Conservation (phyloP, 2,797 vertebrate genomes). For the Fringilla coelebs region DNA sequence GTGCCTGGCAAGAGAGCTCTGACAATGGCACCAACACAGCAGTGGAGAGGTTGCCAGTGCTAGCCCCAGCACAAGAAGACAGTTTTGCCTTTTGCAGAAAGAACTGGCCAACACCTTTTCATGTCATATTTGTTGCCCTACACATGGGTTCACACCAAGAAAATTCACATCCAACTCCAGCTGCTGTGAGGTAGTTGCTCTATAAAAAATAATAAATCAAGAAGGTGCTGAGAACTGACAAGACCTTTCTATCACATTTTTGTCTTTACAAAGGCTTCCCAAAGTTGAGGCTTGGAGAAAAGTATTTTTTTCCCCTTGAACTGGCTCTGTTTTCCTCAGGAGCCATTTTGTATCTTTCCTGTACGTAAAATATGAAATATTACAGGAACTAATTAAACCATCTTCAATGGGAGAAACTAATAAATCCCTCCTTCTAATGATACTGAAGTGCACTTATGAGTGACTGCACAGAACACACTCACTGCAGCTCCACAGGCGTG, state of each 20-base stretch:
- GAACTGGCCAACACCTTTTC: background rate
- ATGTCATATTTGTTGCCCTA: background rate
- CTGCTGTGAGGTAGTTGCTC: fast-evolving
- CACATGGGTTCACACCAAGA: fast-evolving
- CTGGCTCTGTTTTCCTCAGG: background rate
- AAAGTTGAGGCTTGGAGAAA: background rate
- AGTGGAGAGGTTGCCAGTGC: background rate
- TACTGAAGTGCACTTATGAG: background rate
- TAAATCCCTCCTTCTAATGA: background rate
- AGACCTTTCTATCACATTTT: background rate
- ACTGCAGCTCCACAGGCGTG: background rate
- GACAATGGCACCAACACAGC: fast-evolving
- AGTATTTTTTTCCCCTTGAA: background rate
- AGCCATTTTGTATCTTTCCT: background rate
- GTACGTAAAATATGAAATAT: background rate
- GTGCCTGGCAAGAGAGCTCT: background rate
- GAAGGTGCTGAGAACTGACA: background rate
- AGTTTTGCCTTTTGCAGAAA: background rate
- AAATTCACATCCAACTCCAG: background rate
- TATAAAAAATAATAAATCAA: background rate
- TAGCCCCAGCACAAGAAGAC: background rate
- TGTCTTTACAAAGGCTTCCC: background rate
- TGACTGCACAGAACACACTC: background rate
- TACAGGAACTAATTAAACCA: slow-evolving; percentile 11
- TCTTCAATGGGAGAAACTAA: background rate